Evolutionary conservation across 2,113 vertebrate genomes (phyloP), one percentile per base, ranked within the genome.

Genomic region (Gobius niger): DNA sequence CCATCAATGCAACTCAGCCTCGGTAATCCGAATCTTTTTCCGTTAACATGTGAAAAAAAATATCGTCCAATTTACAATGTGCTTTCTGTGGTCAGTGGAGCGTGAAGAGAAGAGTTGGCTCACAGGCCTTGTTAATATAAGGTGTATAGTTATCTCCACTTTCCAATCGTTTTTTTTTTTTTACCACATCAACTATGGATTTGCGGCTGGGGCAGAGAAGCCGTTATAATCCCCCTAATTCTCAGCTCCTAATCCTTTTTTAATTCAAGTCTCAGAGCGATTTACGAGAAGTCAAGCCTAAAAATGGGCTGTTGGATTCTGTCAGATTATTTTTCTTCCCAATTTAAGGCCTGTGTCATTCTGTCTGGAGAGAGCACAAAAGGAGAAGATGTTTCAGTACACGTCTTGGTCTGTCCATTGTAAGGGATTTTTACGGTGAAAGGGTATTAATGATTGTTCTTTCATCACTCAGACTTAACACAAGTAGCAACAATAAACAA

Each of bases 151-250:
- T 54, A 76, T 74, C 78, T 76, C 44, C 67, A 76, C 63, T 24
- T 54, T 54, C 75, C 70, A 80, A 72, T 82, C 49, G 59, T 79
- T 70, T 34, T 1, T 0, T 34, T 34, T 34, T 34, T 34, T 75
- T 70, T 46, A 76, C 50, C 70, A 78, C 65, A 19, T 82, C 82
- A 72, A 72, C 79, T 56, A 63, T 71, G 80, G 82, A 86, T 88
- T 83, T 84, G 72, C 70, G 19, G 67, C 19, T 16, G 19, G 15
- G 77, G 57, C 83, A 9, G 40, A 72, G 53, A 82, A 82, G 77
- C 56, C 56, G 59, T 75, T 77, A 75, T 85, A 85, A 85, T 89
- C 85, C 85, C 70, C 53, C 77, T 77, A 77, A 82, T 78, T 73
- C 77, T 73, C 65, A 56, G 70, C 73, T 63, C 59, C 67, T 85